phyloP scores from a whole-genome alignment of 2,888 invertebrate species.

The Ctenicera cuprea region DNA sequence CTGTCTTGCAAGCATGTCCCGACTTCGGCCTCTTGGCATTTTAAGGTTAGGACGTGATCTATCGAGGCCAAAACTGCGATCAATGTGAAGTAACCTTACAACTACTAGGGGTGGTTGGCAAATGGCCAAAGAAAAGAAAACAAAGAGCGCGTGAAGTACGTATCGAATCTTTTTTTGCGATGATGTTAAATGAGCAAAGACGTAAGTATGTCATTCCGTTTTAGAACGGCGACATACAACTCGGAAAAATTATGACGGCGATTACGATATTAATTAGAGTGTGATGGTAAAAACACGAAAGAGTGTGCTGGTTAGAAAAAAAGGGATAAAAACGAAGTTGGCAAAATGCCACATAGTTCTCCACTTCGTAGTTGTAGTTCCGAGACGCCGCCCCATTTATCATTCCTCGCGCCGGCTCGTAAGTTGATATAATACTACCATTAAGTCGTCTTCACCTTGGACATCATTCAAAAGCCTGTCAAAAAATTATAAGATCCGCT shows the following conservation, averaged over 20 bases:
- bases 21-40: slow-evolving; percentile 52
- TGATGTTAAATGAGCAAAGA: slow-evolving; percentile 16
- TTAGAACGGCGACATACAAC: slow-evolving; percentile 13
- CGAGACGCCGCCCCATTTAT: slow-evolving; percentile 35
- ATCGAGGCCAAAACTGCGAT: slow-evolving; percentile 57
- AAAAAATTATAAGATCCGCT: slow-evolving; percentile 8
- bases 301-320: slow-evolving; percentile 16
- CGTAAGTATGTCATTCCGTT: slow-evolving; percentile 37
- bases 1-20: slow-evolving; percentile 30
- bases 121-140: slow-evolving; percentile 45
- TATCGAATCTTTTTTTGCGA: slow-evolving; percentile 22
- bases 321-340: slow-evolving; percentile 17
- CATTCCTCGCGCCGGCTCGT: slow-evolving; percentile 22
- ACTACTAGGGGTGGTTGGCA: slow-evolving; percentile 47
- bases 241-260: not conserved
- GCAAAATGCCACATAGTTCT: slow-evolving; percentile 38
- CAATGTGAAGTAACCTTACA: slow-evolving; percentile 55
- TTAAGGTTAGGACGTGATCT: slow-evolving; percentile 58
- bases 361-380: slow-evolving; percentile 16
- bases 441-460: slow-evolving; percentile 33
- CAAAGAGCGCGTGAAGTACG: slow-evolving; percentile 34
- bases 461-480: slow-evolving; percentile 28
- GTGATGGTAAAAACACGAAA: no score
- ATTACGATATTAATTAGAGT: not conserved
- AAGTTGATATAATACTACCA: slow-evolving; percentile 24